These are phyloP conservation scores for Acanthosepion esculentum DNA, from an alignment of 2,888 invertebrate species.

Conservation along the genomic window DNA sequence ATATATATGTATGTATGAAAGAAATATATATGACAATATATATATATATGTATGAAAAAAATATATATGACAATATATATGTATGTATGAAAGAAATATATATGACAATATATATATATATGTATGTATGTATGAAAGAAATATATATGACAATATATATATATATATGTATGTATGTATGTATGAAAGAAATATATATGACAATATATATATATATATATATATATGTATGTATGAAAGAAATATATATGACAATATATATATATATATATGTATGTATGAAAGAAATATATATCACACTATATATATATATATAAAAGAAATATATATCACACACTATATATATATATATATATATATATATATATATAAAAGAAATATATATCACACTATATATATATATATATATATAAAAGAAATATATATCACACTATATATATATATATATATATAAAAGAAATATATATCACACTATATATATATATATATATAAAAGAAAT, in stretches of 20 bases:
- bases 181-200: background rate
- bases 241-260: too few relatives aligned
- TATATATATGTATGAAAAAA: background rate
- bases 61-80: constrained; percentile 36
- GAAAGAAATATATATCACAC: too few relatives aligned
- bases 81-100: background rate
- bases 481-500: background rate
- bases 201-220: too few relatives aligned
- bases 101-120: background rate
- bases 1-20: background rate
- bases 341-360: constrained; percentile 8
- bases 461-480: too few relatives aligned
- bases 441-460: background rate
- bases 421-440: background rate
- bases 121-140: too few relatives aligned
- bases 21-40: too few relatives aligned
- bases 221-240: background rate
- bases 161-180: background rate
- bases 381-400: too few relatives aligned
- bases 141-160: too few relatives aligned
- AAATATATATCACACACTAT: too few relatives aligned
- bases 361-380: too few relatives aligned
- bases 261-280: background rate
- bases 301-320: too few relatives aligned
- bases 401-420: background rate